Conservation (phyloP, 1,140 invertebrate genomes). For the Rhizoglyphus robini region DNA sequence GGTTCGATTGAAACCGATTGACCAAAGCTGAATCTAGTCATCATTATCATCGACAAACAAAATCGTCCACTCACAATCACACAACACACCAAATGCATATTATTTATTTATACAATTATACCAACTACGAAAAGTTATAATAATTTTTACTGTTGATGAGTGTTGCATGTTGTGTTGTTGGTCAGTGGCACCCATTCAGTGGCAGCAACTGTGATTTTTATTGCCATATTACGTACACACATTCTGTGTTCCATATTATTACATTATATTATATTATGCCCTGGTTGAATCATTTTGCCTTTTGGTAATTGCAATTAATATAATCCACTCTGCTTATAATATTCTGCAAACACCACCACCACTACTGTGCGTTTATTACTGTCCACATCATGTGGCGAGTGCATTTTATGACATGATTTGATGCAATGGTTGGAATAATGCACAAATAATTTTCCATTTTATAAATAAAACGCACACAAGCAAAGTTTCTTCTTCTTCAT, state of each 20-base stretch:
- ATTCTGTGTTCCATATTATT: neutral
- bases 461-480: too few species aligned
- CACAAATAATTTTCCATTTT: too few species aligned
- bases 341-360: neutral
- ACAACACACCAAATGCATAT: neutral
- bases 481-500: too few species aligned
- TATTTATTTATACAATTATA: neutral
- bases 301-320: neutral
- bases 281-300: neutral
- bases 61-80: too few species aligned
- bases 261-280: too few species aligned
- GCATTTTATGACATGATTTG: too few species aligned
- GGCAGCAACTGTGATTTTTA: neutral
- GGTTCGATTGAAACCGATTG: too few species aligned
- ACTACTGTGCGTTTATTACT: too few species aligned
- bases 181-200: neutral
- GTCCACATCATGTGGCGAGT: too few species aligned
- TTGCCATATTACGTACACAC: neutral
- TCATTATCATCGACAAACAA: neutral
- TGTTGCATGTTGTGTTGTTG: too few species aligned
- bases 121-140: neutral
- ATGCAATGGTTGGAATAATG: too few species aligned
- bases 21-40: neutral
- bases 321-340: neutral
- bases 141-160: neutral